Evolutionary conservation across 2,888 invertebrate species (phyloP).

Genomic region (Steromphala cineraria): DNA sequence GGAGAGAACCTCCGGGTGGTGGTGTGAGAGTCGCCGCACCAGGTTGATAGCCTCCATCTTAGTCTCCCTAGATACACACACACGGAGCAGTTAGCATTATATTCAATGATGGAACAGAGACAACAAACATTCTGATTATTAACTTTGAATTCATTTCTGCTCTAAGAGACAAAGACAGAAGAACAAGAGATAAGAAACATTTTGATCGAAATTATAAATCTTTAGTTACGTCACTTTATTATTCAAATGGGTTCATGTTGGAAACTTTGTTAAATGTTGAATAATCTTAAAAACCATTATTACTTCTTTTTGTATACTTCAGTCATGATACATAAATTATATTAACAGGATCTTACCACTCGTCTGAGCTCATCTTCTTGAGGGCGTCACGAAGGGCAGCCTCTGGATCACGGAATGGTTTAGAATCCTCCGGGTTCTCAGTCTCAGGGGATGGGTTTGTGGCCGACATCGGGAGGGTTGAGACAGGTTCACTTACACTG

Average conservation of each 20-base stretch:
- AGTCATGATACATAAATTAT: too few species aligned
- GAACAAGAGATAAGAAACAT: too few species aligned
- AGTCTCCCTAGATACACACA: constrained; percentile 68
- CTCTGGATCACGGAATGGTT: constrained; percentile 81
- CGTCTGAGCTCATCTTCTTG: constrained; percentile 68
- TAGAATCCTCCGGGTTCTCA: constrained; percentile 68
- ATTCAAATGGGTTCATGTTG: too few species aligned
- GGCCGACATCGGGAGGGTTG: constrained; percentile 63
- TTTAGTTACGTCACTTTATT: too few species aligned
- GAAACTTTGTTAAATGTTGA: too few species aligned
- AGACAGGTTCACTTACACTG: constrained; percentile 56
- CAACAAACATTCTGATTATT: too few species aligned
- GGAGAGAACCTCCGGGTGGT: constrained; percentile 71
- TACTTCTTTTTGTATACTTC: too few species aligned
- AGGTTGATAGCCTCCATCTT: constrained; percentile 74
- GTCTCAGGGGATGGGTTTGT: constrained; percentile 53
- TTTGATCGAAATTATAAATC: too few species aligned
- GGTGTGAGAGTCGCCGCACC: constrained; percentile 69
- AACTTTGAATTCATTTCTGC: too few species aligned
- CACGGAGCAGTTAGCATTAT: too few species aligned
- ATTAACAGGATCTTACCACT: constrained; percentile 74
- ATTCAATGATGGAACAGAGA: neutral
- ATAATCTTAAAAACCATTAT: too few species aligned
- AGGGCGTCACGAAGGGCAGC: constrained; percentile 81
- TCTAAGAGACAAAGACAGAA: too few species aligned